A percentile compares a stretch with the other conserved stretches of the same genome.
Conservation (phyloP, 2,797 vertebrate species). For the Poeciliopsis paucimaculata region DNA sequence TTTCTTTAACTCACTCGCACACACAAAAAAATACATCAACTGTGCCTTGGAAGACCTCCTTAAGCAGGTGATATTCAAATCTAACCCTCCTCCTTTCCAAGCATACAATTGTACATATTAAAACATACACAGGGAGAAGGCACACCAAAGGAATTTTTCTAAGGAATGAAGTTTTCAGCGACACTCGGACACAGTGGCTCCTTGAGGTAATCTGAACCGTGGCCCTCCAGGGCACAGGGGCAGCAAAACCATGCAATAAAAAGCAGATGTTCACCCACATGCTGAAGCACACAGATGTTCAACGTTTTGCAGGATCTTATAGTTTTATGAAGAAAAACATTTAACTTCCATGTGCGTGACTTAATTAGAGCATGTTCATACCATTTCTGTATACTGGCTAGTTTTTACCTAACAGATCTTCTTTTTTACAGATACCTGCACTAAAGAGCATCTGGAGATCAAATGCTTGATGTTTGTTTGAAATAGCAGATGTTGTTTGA, state of each 20-base stretch:
- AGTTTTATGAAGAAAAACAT: slow-evolving; percentile 30
- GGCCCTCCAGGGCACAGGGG: slow-evolving; percentile 53
- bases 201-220: slow-evolving; percentile 63
- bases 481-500: neutral
- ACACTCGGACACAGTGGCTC: slow-evolving; percentile 36
- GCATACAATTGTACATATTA: neutral
- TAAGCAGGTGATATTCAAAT: neutral
- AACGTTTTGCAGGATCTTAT: slow-evolving; percentile 26
- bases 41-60: neutral
- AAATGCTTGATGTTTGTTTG: slow-evolving; percentile 3
- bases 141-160: neutral
- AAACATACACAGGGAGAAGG: neutral
- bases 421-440: neutral
- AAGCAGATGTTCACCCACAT: slow-evolving; percentile 72
- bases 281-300: slow-evolving; percentile 48
- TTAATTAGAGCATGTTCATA: neutral
- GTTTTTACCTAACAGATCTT: slow-evolving; percentile 2
- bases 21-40: neutral
- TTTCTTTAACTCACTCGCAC: neutral
- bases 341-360: neutral
- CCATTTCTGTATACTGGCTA: neutral
- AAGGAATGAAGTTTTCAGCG: slow-evolving; percentile 9
- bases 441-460: neutral
- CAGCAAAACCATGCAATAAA: slow-evolving; percentile 52
- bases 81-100: neutral